Evolutionary conservation across 2,113 vertebrate species (phyloP).

Genomic region (Chinchilla lanigera): DNA sequence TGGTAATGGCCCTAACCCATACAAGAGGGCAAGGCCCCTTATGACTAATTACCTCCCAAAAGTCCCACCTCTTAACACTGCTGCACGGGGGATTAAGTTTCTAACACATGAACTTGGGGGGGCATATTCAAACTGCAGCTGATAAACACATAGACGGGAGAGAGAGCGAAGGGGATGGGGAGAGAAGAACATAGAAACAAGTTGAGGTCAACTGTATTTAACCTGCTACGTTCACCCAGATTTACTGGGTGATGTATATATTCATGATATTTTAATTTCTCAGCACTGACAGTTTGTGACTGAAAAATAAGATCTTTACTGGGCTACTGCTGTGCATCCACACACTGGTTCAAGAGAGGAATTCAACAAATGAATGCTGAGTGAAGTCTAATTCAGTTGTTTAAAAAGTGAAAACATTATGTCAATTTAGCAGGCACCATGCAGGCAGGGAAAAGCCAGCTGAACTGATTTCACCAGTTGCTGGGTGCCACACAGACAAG

Average conservation of each 20-base stretch:
- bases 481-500: constrained; percentile 16
- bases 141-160: neutral
- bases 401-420: constrained; percentile 55
- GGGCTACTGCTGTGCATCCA: neutral
- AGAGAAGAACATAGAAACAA: neutral
- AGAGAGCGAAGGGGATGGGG: neutral
- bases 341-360: constrained; percentile 37
- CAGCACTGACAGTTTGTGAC: neutral
- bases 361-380: constrained; percentile 38
- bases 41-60: neutral
- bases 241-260: neutral
- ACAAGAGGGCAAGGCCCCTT: neutral
- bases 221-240: neutral
- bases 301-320: constrained; percentile 59
- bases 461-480: constrained; percentile 25
- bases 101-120: neutral
- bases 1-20: neutral
- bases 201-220: constrained; percentile 4
- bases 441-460: neutral
- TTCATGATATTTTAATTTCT: constrained; percentile 47
- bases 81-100: neutral
- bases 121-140: neutral
- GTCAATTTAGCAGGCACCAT: neutral
- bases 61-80: neutral
- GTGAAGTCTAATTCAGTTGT: constrained; percentile 49